Evolutionary conservation across 2,113 vertebrate genomes (phyloP).

Genomic region (Callipepla squamata): DNA sequence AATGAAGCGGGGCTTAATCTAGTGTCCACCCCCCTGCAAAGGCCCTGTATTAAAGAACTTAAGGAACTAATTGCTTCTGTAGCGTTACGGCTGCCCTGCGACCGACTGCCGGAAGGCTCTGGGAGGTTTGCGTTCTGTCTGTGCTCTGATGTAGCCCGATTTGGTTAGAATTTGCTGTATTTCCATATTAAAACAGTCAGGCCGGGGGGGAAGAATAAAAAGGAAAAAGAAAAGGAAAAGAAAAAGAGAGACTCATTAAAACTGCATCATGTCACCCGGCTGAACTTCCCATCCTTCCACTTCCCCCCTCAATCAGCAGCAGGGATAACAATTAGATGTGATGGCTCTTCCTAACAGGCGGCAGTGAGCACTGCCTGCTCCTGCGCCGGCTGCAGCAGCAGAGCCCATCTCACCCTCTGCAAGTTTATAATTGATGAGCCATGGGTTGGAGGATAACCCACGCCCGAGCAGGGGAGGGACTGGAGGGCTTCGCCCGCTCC

Average conservation of each 20-base stretch:
- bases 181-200: slow-evolving; percentile 54
- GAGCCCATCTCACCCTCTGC: not conserved
- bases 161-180: slow-evolving; percentile 40
- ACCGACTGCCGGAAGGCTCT: slow-evolving; percentile 13
- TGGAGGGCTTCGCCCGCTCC: not conserved
- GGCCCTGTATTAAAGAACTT: slow-evolving; percentile 31
- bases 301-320: slow-evolving; percentile 57
- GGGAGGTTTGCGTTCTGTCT: slow-evolving; percentile 13
- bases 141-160: not conserved
- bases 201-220: not conserved
- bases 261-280: slow-evolving; percentile 56
- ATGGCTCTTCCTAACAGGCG: slow-evolving; percentile 28
- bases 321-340: slow-evolving; percentile 52
- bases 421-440: not conserved
- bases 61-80: slow-evolving; percentile 51
- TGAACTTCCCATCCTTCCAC: slow-evolving; percentile 65
- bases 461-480: not conserved
- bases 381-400: not conserved
- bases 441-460: not conserved
- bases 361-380: not conserved
- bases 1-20: slow-evolving; percentile 54
- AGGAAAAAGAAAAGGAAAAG: slow-evolving; percentile 19
- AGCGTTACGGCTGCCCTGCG: slow-evolving; percentile 2
- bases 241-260: slow-evolving; percentile 64
- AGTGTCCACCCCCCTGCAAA: slow-evolving; percentile 40